Conservation (phyloP, 2,113 vertebrate genomes). For the Triplophysa siluroides region DNA sequence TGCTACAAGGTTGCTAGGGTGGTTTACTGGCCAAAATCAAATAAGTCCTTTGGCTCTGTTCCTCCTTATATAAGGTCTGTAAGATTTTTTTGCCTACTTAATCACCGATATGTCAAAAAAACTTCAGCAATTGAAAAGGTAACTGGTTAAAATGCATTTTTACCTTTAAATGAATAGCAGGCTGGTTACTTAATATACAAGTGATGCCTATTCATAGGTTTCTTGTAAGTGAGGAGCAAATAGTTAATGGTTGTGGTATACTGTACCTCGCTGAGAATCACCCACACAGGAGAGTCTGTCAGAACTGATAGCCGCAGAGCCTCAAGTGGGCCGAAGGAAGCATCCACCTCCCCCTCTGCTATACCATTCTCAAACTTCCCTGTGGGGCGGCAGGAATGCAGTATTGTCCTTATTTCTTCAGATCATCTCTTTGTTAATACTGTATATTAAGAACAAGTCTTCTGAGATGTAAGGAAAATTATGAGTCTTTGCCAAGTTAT, state of each 20-base stretch:
- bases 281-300: conserved; percentile 95
- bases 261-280: conserved; percentile 94
- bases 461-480: neutral
- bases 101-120: too few species aligned
- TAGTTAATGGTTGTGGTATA: neutral
- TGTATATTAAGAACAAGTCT: neutral
- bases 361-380: conserved; percentile 90
- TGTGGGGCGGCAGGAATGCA: conserved; percentile 57
- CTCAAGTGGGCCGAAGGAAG: conserved; percentile 90
- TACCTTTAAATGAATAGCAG: neutral
- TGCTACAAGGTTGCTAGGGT: too few species aligned
- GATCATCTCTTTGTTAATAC: neutral
- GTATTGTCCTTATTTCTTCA: neutral
- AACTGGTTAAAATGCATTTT: neutral
- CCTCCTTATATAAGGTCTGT: too few species aligned
- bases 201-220: neutral
- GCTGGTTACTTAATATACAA: neutral
- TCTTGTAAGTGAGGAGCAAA: neutral
- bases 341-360: conserved; percentile 90
- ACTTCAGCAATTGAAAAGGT: neutral
- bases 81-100: too few species aligned
- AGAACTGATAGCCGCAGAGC: conserved; percentile 89
- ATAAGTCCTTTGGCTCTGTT: too few species aligned
- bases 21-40: too few species aligned
- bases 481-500: conserved; percentile 7